These are phyloP conservation scores for Colius striatus DNA, from an alignment of 2,113 vertebrate species.

Conservation along the genomic window DNA sequence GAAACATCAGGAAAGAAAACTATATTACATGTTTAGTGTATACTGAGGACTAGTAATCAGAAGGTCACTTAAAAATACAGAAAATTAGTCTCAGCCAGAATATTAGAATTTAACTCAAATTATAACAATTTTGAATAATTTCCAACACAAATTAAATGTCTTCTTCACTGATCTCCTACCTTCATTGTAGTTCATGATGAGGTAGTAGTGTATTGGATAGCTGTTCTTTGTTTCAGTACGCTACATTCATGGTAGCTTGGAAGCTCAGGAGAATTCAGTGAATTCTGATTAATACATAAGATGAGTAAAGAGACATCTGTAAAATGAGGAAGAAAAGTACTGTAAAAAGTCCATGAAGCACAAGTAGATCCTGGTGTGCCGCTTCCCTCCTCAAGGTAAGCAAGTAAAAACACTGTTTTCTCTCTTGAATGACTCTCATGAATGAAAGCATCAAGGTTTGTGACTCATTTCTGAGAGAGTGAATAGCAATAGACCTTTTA, in stretches of 20 bases:
- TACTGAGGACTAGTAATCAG: not conserved
- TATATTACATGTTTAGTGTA: not conserved
- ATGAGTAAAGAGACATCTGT: not conserved
- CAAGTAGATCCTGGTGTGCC: not conserved
- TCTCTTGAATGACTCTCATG: not conserved
- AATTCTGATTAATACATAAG: not conserved
- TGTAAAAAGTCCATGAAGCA: not conserved
- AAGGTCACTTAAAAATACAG: not conserved
- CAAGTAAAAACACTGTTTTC: not conserved
- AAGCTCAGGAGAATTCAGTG: not conserved
- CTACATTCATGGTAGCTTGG: fast-evolving
- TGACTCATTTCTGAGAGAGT: not conserved
- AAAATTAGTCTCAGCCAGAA: not conserved
- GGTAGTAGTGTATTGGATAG: not conserved
- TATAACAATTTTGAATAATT: not conserved
- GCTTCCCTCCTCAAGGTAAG: not conserved
- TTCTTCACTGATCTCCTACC: not conserved
- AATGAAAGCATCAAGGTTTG: not conserved
- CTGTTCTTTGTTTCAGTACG: not conserved
- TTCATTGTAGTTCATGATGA: not conserved
- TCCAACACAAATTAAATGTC: not conserved
- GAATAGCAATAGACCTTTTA: not conserved
- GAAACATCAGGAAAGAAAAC: not conserved
- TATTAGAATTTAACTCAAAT: not conserved
- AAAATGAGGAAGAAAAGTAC: not conserved